Evolutionary conservation across 1,140 invertebrate genomes (phyloP).

Genomic region (Drosophila asahinai): DNA sequence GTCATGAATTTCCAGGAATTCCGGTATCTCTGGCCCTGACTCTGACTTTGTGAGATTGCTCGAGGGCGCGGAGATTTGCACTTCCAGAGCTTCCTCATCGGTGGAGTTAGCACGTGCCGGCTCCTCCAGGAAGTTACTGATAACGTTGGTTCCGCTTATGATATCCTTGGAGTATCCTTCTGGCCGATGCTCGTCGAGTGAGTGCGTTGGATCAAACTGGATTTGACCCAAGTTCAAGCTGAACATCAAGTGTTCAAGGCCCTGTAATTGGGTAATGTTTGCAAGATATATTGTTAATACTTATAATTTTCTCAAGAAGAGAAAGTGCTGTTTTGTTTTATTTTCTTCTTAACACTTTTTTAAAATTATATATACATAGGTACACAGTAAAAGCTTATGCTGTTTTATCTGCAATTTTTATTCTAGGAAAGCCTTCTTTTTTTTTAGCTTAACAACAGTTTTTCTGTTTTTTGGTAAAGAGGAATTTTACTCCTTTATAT

Average conservation of each 20-base stretch:
- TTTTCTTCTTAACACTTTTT: too few species aligned
- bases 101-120: slow-evolving; percentile 9
- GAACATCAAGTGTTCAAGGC: slow-evolving; percentile 88
- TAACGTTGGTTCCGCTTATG: not conserved
- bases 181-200: slow-evolving; percentile 86
- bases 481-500: too few species aligned
- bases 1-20: slow-evolving; percentile 87
- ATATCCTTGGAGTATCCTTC: slow-evolving; percentile 76
- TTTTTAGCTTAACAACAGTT: too few species aligned
- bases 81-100: slow-evolving; percentile 43
- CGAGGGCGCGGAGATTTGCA: slow-evolving; percentile 29
- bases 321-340: too few species aligned
- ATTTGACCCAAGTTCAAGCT: slow-evolving; percentile 87
- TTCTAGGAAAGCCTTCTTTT: too few species aligned
- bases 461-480: too few species aligned
- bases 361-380: too few species aligned
- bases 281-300: not conserved
- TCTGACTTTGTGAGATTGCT: slow-evolving; percentile 10
- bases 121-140: slow-evolving; percentile 14
- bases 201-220: slow-evolving; percentile 87
- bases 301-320: not conserved
- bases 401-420: too few species aligned
- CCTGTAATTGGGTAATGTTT: slow-evolving; percentile 79
- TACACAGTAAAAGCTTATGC: too few species aligned
- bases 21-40: slow-evolving; percentile 8